Percentiles rank a stretch among this genome's conserved stretches.
Conservation (phyloP, 2,888 invertebrate genomes). For the Pristionchus entomophagus region DNA sequence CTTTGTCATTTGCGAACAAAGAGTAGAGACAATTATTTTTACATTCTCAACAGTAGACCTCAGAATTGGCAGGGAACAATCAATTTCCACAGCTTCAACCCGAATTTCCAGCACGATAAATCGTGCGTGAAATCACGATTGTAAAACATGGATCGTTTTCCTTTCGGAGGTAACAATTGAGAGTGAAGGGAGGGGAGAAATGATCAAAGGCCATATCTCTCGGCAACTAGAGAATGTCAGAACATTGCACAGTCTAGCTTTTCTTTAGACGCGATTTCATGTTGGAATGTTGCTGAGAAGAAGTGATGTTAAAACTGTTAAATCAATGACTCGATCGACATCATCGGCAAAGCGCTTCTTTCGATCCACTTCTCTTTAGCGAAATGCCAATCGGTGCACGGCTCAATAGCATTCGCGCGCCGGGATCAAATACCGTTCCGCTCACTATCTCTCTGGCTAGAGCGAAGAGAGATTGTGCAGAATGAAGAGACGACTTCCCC, state of each 20-base stretch:
- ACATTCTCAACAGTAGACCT: neutral
- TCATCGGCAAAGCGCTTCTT: neutral
- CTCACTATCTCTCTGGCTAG: too few relatives aligned
- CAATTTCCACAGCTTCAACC: neutral
- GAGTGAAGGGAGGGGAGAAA: neutral
- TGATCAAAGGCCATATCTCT: neutral
- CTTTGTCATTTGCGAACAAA: too few relatives aligned
- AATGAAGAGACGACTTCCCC: too few relatives aligned
- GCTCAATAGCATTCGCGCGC: neutral
- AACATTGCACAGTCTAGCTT: neutral
- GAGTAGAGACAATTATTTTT: too few relatives aligned
- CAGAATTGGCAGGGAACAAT: neutral
- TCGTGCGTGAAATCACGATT: neutral
- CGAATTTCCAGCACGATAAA: neutral
- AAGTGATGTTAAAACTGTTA: too few relatives aligned
- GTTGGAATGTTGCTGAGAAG: too few relatives aligned
- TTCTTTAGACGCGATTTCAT: too few relatives aligned
- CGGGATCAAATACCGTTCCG: neutral
- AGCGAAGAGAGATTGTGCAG: too few relatives aligned
- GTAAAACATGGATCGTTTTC: neutral
- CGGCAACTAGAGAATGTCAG: neutral
- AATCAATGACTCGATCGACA: too few relatives aligned
- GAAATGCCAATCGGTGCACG: neutral
- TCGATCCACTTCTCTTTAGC: neutral
- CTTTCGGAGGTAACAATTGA: slow-evolving; percentile 17